Base-by-base conservation (phyloP, 1,140 invertebrate species). In the Caenorhabditis latens region DNA sequence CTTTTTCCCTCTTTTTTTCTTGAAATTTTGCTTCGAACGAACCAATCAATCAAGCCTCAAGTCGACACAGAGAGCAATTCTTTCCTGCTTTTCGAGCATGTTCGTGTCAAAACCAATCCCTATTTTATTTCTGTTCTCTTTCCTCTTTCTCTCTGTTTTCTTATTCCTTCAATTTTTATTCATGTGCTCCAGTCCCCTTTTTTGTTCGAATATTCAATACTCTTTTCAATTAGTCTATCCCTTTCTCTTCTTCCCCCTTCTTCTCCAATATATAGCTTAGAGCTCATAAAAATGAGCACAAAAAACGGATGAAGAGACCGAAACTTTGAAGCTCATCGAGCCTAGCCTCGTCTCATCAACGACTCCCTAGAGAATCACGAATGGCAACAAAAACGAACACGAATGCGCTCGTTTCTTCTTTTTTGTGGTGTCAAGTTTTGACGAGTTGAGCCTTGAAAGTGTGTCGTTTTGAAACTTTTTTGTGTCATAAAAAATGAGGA, bases 101-200 rank as follows among this genome's bases (percentile, higher is more conserved):
- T 79, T 79, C 71, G 71, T 79, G 71, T 79, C 71, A 79, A 79
- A 79, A 79, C 46, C 71, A 50, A 79, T 53, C 71, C 71, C 71
- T 16, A 40, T 67, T 67, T 67, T 32, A 32, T 32, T 42, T 61
- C 21, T 61, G 57, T 21, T 21, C 11, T 67, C 50, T 67, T 71
- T 46, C 21, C n/a, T 32, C 32, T 24, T 32, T 43, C 32, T 24
- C 32, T 43, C 40, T 71, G 5, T 43, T 50, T 53, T 79, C 46
- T 9, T 13, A n/a, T 42, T 79, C 21, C 19, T 79, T 79, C 46
- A 19, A 46, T 53, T 79, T 53, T 67, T 79, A 50, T 50, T 79
- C 40, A 79, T 71, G 42, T 48, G 19, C 61, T 63, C 24, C 32
- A 11, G 24, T 24, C 32, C 58, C 32, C 61, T 63, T 9, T n/a